Evolutionary conservation across 2,888 invertebrate genomes (phyloP), one percentile per base, ranked within the genome.

Genomic region (Ptilodon capucinus): DNA sequence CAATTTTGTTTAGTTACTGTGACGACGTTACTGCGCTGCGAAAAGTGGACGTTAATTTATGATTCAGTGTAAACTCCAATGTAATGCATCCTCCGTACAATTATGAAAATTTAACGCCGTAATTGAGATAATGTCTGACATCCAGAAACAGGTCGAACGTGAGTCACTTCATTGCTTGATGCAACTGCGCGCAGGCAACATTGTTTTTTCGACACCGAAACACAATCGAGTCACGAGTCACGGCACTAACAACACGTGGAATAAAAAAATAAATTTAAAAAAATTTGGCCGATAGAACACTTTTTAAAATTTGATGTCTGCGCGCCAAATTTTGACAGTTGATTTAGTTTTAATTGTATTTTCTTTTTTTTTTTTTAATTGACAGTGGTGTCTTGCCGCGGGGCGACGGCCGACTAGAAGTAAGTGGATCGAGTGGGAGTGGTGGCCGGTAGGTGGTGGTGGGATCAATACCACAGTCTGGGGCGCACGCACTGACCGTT

Each of bases 401-500:
- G 83, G 85, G 84, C 86, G 83, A 83, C 84, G 84, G 84, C 83
- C 86, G 88, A 89, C 87, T 88, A 80, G 71, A 76, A 74, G 80
- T 74, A 77, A 79, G 69, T 81, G 73, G 75, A 68, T 70, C 76
- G 75, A 66, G 68, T 78, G 83, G 87, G 87, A 85, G 87, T 86
- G 89, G 87, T 88, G 84, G 79, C 59, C 73, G 71, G 76, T 76
- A 81, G 84, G 86, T 86, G 84, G 86, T 86, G 84, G 86, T 86
- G 88, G 86, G 88, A 82, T 89, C 89, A 79, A 84, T 84, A 81
- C 86, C 84, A 83, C 71, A 71, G 83, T 80, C 79, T 84, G 77
- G 81, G 84, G 81, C 88, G 88, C 86, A 91, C 90, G 90, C 90
- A 90, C 83, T 89, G 88, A 81, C 88, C 89, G 82, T 57, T 71